Base-by-base conservation (phyloP, 2,888 invertebrate species). In the Ophioninae sp. region DNA sequence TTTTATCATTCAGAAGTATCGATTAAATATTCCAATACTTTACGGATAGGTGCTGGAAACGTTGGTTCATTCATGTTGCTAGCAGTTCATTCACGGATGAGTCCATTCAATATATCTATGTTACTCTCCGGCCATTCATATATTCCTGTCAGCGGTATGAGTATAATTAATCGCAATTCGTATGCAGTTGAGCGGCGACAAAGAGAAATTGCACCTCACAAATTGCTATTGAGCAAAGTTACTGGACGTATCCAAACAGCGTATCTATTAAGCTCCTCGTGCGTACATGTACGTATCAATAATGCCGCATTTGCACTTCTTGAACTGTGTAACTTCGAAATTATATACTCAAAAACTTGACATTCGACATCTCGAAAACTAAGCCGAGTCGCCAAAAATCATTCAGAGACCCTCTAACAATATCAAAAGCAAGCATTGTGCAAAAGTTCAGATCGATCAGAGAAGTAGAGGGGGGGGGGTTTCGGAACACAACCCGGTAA, bases 91-190 rank as follows among this genome's bases (percentile, higher is more conserved):
- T 74, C 30, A 51, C 63, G 23, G 30, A 65, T 58, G 22, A 65
- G 44, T 30, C 9, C 51, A 63, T 30, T 74, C 20, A n/a, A 30
- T n/a, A 51, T 20, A 17, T 58, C 44, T 61, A 63, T 39, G 61
- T 51, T 74, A n/a, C 22, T 17, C 30, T 30, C 23, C 7, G 37
- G 30, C 64, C 39, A 17, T 39, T 39, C 13, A 56, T 10, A 65
- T 56, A 7, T 56, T 22, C 56, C 17, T 22, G 39, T 20, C 6
- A 69, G 51, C 51, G 51, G 17, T 37, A 56, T 39, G 20, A 63
- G 30, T 17, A 56, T 37, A 23, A 79, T 72, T 71, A 71, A 64
- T 79, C 64, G 41, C 58, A 79, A 65, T 79, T 72, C 65, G 71
- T 71, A 58, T 51, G 56, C n/a, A 23, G 22, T 37, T 51, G 51